These are phyloP conservation scores for Chaetogeoica ovagalla DNA, from an alignment of 2,888 invertebrate genomes.

Conservation along the genomic window DNA sequence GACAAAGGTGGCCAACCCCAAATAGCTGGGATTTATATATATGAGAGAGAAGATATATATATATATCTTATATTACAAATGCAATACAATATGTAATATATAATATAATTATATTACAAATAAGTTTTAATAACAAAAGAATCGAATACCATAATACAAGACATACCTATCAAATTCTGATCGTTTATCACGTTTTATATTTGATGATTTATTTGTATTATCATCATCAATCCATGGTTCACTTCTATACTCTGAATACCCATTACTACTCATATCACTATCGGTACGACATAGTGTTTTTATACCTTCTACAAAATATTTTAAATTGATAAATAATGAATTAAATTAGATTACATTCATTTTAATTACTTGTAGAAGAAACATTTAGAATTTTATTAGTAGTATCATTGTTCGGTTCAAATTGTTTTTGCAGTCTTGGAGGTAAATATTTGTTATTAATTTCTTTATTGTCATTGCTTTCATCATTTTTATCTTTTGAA, in stretches of 20 bases:
- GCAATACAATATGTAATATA: too few species aligned
- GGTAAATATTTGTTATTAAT: conserved; percentile 36
- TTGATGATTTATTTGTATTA: conserved; percentile 39
- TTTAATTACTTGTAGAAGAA: conserved; percentile 33
- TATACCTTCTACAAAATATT: conserved; percentile 21
- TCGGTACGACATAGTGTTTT: conserved; percentile 42
- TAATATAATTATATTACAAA: too few species aligned
- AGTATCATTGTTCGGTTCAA: conserved; percentile 28
- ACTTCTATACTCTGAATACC: conserved; percentile 49
- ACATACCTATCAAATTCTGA: conserved; percentile 44
- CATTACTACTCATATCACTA: conserved; percentile 51
- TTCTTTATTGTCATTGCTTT: conserved; percentile 41
- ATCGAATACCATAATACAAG: too few species aligned
- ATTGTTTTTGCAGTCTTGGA: conserved; percentile 43
- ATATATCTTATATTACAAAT: too few species aligned
- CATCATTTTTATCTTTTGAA: conserved; percentile 32
- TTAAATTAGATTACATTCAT: background rate
- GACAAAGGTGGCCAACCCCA: too few species aligned
- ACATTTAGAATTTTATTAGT: conserved; percentile 40
- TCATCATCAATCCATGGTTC: conserved; percentile 49
- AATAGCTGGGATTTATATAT: too few species aligned
- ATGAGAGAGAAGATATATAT: too few species aligned
- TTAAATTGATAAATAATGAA: background rate
- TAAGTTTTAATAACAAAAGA: background rate
- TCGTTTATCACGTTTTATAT: conserved; percentile 20